These are phyloP conservation scores for Streblospio benedicti DNA, from an alignment of 1,140 invertebrate species.

Conservation along the genomic window DNA sequence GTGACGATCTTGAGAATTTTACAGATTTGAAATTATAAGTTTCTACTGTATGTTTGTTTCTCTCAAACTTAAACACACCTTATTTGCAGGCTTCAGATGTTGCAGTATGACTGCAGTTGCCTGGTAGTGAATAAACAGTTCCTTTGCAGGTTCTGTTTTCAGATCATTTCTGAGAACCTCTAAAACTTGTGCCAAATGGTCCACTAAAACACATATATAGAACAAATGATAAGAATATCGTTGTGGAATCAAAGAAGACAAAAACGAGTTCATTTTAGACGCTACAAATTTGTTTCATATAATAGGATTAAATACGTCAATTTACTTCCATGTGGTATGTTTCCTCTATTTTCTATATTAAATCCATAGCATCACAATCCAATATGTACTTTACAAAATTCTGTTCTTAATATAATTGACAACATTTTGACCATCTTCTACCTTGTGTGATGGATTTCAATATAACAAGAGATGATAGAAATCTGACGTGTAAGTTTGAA, in stretches of 20 bases:
- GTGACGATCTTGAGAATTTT: too few species aligned
- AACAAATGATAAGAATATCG: neutral
- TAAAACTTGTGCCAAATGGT: constrained; percentile 44
- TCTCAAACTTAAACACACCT: constrained; percentile 35
- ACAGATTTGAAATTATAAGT: too few species aligned
- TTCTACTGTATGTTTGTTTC: too few species aligned
- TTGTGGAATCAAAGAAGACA: neutral
- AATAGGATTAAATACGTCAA: neutral
- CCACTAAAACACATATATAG: constrained; percentile 29
- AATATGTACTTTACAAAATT: neutral
- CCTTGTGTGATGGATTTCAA: constrained; percentile 42
- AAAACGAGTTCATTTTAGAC: neutral
- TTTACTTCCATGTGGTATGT: neutral
- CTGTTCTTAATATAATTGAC: neutral
- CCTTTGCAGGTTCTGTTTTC: constrained; percentile 38
- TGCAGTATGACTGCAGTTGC: constrained; percentile 36
- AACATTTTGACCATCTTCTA: constrained; percentile 16
- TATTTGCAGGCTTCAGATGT: constrained; percentile 43
- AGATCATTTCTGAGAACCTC: constrained; percentile 41
- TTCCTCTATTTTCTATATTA: neutral
- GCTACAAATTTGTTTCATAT: neutral
- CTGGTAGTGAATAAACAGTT: constrained; percentile 42
- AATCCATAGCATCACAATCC: neutral
- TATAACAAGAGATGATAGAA: constrained; percentile 38
- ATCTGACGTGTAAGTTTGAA: constrained; percentile 33